Percentiles rank a stretch among this genome's conserved stretches.
phyloP scores from a whole-genome alignment of 2,797 vertebrate genomes.

The Phrynocephalus guinanensis region DNA sequence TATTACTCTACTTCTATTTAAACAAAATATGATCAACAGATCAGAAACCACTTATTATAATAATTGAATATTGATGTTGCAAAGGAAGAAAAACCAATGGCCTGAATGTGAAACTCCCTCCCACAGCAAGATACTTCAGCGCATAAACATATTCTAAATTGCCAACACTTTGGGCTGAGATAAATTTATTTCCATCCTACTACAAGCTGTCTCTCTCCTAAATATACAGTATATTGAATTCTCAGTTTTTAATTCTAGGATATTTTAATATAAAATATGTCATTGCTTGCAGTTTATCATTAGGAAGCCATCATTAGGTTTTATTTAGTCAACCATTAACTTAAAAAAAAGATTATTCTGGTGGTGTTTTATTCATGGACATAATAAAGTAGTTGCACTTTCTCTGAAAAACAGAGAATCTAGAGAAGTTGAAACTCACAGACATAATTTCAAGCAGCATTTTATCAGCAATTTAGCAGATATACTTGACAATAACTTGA shows the following conservation, averaged over 20 bases:
- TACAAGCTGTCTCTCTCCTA: too few species aligned
- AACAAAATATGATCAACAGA: too few species aligned
- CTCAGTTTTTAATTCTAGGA: too few species aligned
- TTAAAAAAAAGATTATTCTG: background rate
- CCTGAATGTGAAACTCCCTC: background rate
- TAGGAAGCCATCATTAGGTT: background rate
- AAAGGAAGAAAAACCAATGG: background rate
- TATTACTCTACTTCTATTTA: too few species aligned
- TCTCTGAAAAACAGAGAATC: background rate
- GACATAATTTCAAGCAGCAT: background rate
- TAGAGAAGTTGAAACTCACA: background rate
- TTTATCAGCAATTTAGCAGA: background rate
- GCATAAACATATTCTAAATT: background rate
- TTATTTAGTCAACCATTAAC: background rate
- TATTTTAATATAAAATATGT: background rate
- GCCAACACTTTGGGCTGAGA: background rate
- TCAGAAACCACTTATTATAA: background rate
- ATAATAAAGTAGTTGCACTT: background rate
- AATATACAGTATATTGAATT: too few species aligned
- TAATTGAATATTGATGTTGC: background rate
- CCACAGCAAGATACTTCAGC: background rate
- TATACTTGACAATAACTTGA: background rate
- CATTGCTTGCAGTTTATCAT: background rate
- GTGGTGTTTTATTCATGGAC: background rate
- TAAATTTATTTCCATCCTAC: background rate